Percentiles rank a stretch among this genome's conserved stretches.
These are phyloP conservation scores for Drosophila oshimai DNA, from an alignment of 1,140 invertebrate genomes.

Conservation along the genomic window DNA sequence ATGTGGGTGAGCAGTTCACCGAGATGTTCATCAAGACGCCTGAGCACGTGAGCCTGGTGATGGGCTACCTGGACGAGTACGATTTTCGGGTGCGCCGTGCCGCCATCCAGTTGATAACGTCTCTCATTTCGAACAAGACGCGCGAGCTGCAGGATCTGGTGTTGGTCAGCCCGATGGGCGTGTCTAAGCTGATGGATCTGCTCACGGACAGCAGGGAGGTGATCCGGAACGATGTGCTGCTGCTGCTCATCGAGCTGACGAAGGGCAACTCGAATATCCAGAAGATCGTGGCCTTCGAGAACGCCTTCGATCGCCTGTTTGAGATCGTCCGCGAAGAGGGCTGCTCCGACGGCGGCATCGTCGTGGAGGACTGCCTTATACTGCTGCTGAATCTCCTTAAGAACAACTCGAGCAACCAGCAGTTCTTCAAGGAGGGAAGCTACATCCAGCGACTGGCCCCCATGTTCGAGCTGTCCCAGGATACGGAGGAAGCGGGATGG, in stretches of 20 bases:
- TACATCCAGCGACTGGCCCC: conserved; percentile 95
- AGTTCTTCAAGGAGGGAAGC: conserved; percentile 98
- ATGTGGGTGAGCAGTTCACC: conserved; percentile 96
- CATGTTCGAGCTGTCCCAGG: conserved; percentile 91
- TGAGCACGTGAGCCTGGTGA: conserved; percentile 92
- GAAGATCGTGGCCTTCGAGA: conserved; percentile 99
- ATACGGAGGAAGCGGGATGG: conserved; percentile 91
- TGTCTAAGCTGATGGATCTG: conserved; percentile 98
- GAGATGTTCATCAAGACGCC: conserved; percentile 98
- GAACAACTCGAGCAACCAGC: conserved; percentile 98
- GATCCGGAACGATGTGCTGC: conserved; percentile 96
- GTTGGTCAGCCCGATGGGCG: conserved; percentile 97
- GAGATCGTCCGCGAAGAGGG: conserved; percentile 97
- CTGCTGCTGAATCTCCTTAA: conserved; percentile 96
- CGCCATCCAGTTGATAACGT: conserved; percentile 92
- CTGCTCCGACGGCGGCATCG: conserved; percentile 96
- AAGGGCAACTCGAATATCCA: conserved; percentile 98
- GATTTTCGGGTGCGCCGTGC: conserved; percentile 95
- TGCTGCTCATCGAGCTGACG: conserved; percentile 96
- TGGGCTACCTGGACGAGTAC: conserved; percentile 96
- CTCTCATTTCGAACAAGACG: conserved; percentile 90
- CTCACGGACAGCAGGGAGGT: conserved; percentile 97
- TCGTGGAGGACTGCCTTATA: conserved; percentile 99
- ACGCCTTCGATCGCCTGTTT: conserved; percentile 97
- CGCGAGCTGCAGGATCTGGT: conserved; percentile 98